Conservation (phyloP, 2,888 invertebrate species). For the Papilio protenor region DNA sequence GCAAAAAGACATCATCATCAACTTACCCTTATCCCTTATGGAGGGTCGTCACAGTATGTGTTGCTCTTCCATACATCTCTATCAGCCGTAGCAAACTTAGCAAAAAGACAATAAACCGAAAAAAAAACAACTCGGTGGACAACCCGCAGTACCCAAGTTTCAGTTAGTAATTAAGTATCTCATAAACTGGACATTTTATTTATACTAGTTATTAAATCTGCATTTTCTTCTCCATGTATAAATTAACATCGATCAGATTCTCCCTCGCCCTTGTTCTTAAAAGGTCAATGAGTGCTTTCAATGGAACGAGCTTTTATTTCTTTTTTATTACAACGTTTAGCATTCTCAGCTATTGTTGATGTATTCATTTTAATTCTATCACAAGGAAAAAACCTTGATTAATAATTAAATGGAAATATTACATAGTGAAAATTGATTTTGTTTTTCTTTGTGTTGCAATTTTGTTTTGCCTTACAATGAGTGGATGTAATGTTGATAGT, state of each 20-base stretch:
- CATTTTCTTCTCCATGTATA: not conserved
- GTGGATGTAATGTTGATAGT: conserved; percentile 66
- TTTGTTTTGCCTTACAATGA: conserved; percentile 14
- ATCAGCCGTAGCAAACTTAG: too few species aligned
- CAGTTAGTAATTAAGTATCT: too few species aligned
- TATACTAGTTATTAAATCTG: not conserved
- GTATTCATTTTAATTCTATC: not conserved
- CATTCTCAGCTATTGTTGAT: conserved; percentile 5
- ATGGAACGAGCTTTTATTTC: conserved; percentile 13
- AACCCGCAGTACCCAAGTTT: too few species aligned
- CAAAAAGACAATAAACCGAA: too few species aligned
- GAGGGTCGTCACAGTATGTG: too few species aligned
- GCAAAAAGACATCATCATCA: too few species aligned
- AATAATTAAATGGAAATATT: not conserved
- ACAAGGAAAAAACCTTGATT: not conserved
- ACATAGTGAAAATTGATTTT: not conserved
- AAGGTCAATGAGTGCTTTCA: conserved; percentile 31
- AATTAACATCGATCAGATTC: conserved; percentile 20
- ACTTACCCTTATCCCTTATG: too few species aligned
- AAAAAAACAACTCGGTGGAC: too few species aligned
- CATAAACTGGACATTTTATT: not conserved
- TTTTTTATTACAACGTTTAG: not conserved
- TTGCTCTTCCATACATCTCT: too few species aligned
- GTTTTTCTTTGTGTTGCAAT: conserved; percentile 14
- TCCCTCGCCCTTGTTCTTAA: conserved; percentile 7